Evolutionary conservation across 2,113 vertebrate species (phyloP), one percentile per base, ranked within the genome.

Genomic region (Bos indicus): DNA sequence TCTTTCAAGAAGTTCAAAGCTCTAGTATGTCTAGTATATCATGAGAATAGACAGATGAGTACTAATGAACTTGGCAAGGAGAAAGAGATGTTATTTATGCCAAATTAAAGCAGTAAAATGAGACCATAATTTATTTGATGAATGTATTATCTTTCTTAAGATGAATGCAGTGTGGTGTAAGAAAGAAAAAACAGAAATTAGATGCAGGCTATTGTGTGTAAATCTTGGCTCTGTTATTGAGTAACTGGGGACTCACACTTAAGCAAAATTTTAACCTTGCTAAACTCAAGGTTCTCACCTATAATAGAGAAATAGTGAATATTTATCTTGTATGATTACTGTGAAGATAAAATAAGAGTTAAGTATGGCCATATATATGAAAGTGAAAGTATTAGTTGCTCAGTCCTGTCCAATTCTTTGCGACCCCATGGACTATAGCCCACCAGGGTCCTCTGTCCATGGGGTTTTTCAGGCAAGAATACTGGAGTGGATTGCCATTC

Each of bases 1-100:
- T 94, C 90, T 98, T 97, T 88, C 71, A 88, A 88, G 71, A 80
- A 94, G 88, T 98, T 98, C 95, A 98, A 98, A 97, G 96, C 93
- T 88, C 82, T 96, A 56, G 28, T 74, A 59, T 87, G 40, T 97
- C 94, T 96, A 82, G 59, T 59, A 59, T 77, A 23, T 97, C 96
- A 98, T 94, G 85, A 92, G 88, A 98, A 88, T 88, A 95, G 80
- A 85, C 90, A 87, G 85, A 94, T 46, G 46, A 88, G 83, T 82
- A 80, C n/a, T 7, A 85, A 33, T 85, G n/a, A 88, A 80, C 23
- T 96, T 96, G 97, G 95, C 87, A 98, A 85, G 16, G 48, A 88
- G 77, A 95, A 93, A 96, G 51, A 95, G 62, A 82, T 71, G 25
- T 48, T 92, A 91, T 91, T 96, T 91, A 40, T 91, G 94, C 83